Evolutionary conservation across 92 coral and sea anemone species (phyloP).

Genomic region (Zoanthus solanderi): DNA sequence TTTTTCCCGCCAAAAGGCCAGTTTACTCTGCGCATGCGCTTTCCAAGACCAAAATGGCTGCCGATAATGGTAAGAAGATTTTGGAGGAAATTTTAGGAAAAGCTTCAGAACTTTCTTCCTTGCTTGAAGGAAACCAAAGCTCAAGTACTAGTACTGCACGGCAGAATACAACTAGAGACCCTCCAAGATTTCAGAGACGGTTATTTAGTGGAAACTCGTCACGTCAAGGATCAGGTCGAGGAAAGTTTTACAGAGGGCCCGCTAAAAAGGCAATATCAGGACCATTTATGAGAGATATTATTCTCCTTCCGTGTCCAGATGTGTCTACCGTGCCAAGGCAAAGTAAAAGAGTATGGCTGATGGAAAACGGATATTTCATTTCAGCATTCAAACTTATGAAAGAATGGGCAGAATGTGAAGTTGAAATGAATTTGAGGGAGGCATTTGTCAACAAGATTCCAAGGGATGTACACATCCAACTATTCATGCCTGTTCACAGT

Average conservation of each 20-base stretch:
- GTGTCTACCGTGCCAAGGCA: conserved; percentile 61
- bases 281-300: conserved; percentile 67
- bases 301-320: conserved; percentile 63
- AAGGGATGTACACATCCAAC: conserved; percentile 36
- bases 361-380: conserved; percentile 57
- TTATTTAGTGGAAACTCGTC: neutral
- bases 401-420: conserved; percentile 67
- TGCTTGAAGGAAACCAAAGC: conserved; percentile 26
- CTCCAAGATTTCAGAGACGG: neutral
- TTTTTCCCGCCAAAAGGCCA: conserved; percentile 6
- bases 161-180: conserved; percentile 2
- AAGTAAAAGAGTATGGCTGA: conserved; percentile 62
- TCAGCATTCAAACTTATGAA: conserved; percentile 61
- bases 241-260: conserved; percentile 30
- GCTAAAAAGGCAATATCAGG: conserved; percentile 52
- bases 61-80: conserved; percentile 1
- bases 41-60: conserved; percentile 3
- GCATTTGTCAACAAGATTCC: conserved; percentile 48
- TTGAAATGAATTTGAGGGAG: conserved; percentile 51
- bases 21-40: conserved; percentile 4
- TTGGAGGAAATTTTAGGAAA: conserved; percentile 43
- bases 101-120: conserved; percentile 55
- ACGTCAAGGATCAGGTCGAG: neutral
- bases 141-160: conserved; percentile 6
- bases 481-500: conserved; percentile 52